These are phyloP conservation scores for Edolisoma coerulescens DNA, from an alignment of 2,113 vertebrate species.

Conservation along the genomic window DNA sequence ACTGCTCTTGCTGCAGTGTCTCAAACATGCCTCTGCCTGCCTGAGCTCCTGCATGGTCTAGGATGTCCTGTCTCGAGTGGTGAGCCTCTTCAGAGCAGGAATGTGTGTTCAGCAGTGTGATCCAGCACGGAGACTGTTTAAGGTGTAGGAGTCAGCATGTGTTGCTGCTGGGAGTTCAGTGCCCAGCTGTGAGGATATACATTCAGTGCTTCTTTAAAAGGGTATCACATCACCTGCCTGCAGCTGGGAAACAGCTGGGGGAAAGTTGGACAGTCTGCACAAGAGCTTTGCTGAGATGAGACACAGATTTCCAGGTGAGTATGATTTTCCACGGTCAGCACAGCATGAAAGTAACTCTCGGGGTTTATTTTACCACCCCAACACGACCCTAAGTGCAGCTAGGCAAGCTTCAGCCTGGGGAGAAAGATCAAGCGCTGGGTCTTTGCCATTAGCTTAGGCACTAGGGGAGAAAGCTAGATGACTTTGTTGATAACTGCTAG, in stretches of 20 bases:
- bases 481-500: conserved; percentile 19
- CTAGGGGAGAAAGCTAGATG: conserved; percentile 20
- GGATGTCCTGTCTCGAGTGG: neutral
- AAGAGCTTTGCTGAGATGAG: neutral
- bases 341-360: neutral
- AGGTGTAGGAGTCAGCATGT: neutral
- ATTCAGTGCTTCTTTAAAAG: neutral
- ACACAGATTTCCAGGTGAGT: neutral
- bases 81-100: neutral
- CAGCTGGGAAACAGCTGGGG: conserved; percentile 10
- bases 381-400: neutral
- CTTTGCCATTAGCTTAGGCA: conserved; percentile 19
- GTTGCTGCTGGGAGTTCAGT: neutral
- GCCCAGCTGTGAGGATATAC: neutral
- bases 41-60: neutral
- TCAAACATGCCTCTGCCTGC: neutral
- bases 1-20: neutral
- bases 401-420: neutral
- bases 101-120: neutral
- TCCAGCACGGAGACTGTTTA: neutral
- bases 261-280: neutral
- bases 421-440: neutral
- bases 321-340: neutral
- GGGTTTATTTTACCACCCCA: neutral
- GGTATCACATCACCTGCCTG: neutral